phyloP scores from a whole-genome alignment of 92 coral and sea anemone species.

The Meandrina meandrites region DNA sequence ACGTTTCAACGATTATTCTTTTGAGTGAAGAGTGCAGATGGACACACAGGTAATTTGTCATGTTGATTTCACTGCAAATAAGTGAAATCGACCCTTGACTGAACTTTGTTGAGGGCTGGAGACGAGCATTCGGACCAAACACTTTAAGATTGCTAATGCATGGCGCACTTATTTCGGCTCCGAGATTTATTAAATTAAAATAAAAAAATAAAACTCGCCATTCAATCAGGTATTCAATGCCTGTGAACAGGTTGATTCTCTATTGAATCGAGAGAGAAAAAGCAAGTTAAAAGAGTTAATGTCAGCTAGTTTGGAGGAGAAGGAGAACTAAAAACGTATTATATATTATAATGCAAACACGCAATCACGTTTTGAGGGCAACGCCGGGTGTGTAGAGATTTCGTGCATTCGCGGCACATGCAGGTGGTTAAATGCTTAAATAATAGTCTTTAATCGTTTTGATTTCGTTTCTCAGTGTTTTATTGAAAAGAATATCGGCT shows the following conservation, averaged over 20 bases:
- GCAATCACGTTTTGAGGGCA: not conserved
- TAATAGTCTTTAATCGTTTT: not conserved
- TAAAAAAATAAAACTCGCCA: not conserved
- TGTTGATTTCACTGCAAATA: not conserved
- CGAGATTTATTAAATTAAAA: not conserved
- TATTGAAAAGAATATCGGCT: not conserved
- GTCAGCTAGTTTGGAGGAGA: not conserved
- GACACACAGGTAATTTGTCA: conserved; percentile 1
- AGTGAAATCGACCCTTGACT: not conserved
- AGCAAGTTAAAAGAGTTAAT: not conserved
- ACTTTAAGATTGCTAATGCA: not conserved
- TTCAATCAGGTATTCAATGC: not conserved
- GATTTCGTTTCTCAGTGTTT: not conserved
- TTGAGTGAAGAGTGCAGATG: not conserved
- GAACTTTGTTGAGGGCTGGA: not conserved
- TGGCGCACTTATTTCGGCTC: not conserved
- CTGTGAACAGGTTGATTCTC: not conserved
- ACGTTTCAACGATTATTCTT: not conserved
- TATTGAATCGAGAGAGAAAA: not conserved
- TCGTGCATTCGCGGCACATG: not conserved
- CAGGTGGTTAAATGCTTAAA: not conserved
- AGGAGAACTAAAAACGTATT: not conserved
- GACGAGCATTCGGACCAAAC: not conserved
- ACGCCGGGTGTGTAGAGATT: not conserved
- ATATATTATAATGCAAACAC: not conserved